Evolutionary conservation across 1,140 invertebrate genomes (phyloP).

Genomic region (Heliconius melpomene): DNA sequence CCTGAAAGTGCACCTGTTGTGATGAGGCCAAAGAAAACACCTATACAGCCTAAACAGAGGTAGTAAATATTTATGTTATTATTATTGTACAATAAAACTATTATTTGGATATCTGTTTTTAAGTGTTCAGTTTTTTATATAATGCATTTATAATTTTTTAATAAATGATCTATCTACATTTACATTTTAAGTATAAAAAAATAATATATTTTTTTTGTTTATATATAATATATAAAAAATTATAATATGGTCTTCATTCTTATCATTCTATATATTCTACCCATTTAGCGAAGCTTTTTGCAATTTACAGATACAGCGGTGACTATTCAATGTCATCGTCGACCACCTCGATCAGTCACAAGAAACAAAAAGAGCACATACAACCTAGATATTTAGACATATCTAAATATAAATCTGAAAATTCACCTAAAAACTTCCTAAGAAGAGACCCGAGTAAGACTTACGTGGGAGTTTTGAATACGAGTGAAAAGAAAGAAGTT

Average conservation of each 20-base stretch:
- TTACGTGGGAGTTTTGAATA: conserved; percentile 72
- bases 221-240: no score
- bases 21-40: conserved; percentile 56
- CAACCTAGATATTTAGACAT: conserved; percentile 82
- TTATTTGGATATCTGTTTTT: no score
- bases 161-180: no score
- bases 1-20: conserved; percentile 71
- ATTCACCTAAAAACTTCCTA: conserved; percentile 79
- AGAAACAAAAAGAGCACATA: conserved; percentile 55
- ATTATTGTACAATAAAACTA: no score
- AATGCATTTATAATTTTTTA: no score
- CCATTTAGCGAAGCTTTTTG: no score
- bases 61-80: conserved; percentile 26
- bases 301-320: conserved; percentile 66
- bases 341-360: conserved; percentile 69
- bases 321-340: conserved; percentile 80
- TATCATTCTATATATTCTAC: no score
- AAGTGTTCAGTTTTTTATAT: no score
- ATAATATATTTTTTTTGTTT: no score
- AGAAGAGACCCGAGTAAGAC: conserved; percentile 82
- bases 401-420: conserved; percentile 81
- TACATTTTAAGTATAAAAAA: no score
- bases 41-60: conserved; percentile 65
- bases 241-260: no score
- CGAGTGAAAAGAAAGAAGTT: conserved; percentile 45